A percentile compares a stretch with the other conserved stretches of the same genome.
Evolutionary conservation across 2,797 vertebrate species (phyloP).

Genomic region (Euthynnus affinis): DNA sequence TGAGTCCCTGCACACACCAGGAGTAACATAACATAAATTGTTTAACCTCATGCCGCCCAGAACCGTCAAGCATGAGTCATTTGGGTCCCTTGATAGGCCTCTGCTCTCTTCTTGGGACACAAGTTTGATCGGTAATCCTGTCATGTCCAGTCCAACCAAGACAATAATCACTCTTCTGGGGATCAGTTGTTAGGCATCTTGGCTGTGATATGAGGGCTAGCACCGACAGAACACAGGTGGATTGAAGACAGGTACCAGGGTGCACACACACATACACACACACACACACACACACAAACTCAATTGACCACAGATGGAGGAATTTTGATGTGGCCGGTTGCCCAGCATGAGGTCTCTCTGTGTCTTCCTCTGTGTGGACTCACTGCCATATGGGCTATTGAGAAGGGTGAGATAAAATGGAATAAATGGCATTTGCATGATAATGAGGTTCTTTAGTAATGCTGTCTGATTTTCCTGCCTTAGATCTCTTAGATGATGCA

Average conservation of each 20-base stretch:
- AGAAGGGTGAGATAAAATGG: slow-evolving; percentile 83
- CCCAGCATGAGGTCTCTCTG: slow-evolving; percentile 77
- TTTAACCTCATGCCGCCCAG: slow-evolving; percentile 23
- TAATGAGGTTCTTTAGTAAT: slow-evolving; percentile 84
- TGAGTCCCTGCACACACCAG: slow-evolving; percentile 21
- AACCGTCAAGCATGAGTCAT: slow-evolving; percentile 22
- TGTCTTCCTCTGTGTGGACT: slow-evolving; percentile 78
- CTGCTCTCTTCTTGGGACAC: slow-evolving; percentile 33
- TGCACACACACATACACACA: slow-evolving; percentile 12
- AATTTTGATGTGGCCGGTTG: slow-evolving; percentile 83
- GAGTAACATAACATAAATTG: slow-evolving; percentile 18
- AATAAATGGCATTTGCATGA: slow-evolving; percentile 85
- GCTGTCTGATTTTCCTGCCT: slow-evolving; percentile 77
- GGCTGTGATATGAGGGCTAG: slow-evolving; percentile 61
- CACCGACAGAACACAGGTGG: slow-evolving; percentile 60
- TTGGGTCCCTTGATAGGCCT: background rate
- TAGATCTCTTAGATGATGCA: slow-evolving; percentile 78
- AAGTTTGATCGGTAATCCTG: slow-evolving; percentile 50
- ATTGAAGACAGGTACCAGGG: slow-evolving; percentile 64
- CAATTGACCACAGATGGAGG: slow-evolving; percentile 83
- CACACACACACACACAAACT: slow-evolving; percentile 44
- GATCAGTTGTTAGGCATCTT: slow-evolving; percentile 52
- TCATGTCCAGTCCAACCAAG: slow-evolving; percentile 49
- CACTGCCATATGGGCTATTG: slow-evolving; percentile 82
- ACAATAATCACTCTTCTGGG: slow-evolving; percentile 63